Conservation (phyloP, 2,888 invertebrate species). For the Callinectes sapidus region DNA sequence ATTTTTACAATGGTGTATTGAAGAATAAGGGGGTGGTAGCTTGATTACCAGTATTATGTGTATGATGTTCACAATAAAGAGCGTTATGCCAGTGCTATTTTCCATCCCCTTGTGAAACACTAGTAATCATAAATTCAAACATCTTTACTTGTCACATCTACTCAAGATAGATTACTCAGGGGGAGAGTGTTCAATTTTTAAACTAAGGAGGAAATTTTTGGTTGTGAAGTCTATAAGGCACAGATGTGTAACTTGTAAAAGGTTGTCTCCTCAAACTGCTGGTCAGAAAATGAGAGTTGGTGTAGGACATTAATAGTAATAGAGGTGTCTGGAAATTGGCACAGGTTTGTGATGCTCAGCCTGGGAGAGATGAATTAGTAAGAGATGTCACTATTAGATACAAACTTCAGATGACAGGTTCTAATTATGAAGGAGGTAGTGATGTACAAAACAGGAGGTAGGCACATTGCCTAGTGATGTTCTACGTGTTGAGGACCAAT, state of each 20-base stretch:
- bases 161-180: slow-evolving; percentile 11
- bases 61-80: no score
- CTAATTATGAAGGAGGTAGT: slow-evolving; percentile 8
- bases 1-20: no score
- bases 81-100: no score
- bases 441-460: neutral
- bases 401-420: slow-evolving; percentile 11
- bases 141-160: neutral
- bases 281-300: slow-evolving; percentile 5
- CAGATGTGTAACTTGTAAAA: slow-evolving; percentile 29
- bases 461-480: slow-evolving; percentile 10
- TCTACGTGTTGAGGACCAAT: slow-evolving; percentile 41
- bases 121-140: neutral
- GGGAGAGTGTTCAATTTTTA: neutral
- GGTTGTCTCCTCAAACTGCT: neutral
- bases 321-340: slow-evolving; percentile 36
- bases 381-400: slow-evolving; percentile 38
- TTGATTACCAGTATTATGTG: no score
- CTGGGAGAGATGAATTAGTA: slow-evolving; percentile 40
- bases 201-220: slow-evolving; percentile 6
- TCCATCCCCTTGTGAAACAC: no score
- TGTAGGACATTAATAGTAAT: slow-evolving; percentile 5
- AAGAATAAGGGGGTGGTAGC: no score
- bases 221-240: slow-evolving; percentile 1
- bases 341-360: neutral